These are phyloP conservation scores for Girardinichthys multiradiatus DNA, from an alignment of 2,113 vertebrate species.

Conservation along the genomic window DNA sequence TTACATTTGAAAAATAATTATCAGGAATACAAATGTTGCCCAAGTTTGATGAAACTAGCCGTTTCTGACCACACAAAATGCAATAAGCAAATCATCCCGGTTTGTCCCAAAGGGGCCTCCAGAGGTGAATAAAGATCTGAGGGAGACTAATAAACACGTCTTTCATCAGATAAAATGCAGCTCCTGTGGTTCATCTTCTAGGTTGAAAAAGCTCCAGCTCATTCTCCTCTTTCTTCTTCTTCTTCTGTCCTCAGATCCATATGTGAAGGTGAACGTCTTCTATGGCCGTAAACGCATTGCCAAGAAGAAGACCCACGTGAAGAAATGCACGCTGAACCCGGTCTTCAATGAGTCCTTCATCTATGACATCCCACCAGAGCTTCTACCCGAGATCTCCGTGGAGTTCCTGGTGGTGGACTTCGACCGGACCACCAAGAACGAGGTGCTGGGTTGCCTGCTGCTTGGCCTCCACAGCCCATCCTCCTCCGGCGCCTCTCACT, in stretches of 20 bases:
- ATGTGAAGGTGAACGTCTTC: constrained; percentile 98
- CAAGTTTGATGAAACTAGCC: no score
- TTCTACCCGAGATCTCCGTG: constrained; percentile 91
- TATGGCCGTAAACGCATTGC: constrained; percentile 94
- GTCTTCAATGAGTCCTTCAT: constrained; percentile 98
- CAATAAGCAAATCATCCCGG: no score
- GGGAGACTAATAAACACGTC: no score
- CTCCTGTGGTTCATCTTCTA: no score
- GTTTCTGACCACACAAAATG: no score
- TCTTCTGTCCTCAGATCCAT: constrained; percentile 84
- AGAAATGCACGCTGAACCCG: constrained; percentile 96
- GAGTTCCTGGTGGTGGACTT: constrained; percentile 97
- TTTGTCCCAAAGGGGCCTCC: no score
- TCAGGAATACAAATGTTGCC: no score
- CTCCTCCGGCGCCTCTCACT: constrained; percentile 85
- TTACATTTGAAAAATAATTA: no score
- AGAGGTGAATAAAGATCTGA: no score
- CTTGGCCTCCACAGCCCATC: constrained; percentile 87
- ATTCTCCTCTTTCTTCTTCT: no score
- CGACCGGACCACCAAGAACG: constrained; percentile 96
- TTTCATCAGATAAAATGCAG: no score
- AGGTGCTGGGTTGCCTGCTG: constrained; percentile 90
- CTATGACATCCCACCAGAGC: constrained; percentile 91
- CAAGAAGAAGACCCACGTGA: constrained; percentile 98
- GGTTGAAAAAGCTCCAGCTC: no score